phyloP scores from a whole-genome alignment of 1,140 invertebrate species.

The Phymorhynchus buccinoides region DNA sequence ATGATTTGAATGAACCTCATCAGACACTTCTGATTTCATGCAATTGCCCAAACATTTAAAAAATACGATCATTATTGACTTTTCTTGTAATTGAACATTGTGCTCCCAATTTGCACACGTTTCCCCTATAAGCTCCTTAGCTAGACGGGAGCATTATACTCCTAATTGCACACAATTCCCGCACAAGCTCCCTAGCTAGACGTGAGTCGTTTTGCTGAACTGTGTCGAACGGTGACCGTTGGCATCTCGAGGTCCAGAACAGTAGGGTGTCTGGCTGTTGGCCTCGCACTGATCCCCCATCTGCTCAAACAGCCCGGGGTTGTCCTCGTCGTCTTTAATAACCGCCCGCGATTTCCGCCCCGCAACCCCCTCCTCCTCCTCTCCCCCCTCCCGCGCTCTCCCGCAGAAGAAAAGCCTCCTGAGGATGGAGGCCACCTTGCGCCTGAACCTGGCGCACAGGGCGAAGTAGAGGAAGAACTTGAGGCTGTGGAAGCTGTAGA shows the following conservation, averaged over 20 bases:
- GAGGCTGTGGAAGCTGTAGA: constrained; percentile 54
- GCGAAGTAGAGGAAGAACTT: constrained; percentile 58
- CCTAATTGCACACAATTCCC: neutral
- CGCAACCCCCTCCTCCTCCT: neutral
- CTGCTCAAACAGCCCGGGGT: neutral
- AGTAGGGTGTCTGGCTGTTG: neutral
- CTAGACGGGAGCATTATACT: no score
- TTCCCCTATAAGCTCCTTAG: no score
- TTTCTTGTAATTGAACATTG: no score
- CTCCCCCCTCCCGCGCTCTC: neutral
- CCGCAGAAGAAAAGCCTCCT: neutral
- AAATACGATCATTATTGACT: no score
- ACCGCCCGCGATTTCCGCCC: neutral
- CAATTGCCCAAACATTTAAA: no score
- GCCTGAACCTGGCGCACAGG: constrained; percentile 50
- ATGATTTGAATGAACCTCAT: no score
- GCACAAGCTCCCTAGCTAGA: neutral
- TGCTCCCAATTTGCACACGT: no score
- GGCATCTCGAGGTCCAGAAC: neutral
- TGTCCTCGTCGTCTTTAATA: neutral
- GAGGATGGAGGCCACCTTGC: neutral
- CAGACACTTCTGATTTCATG: no score
- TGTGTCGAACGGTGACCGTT: neutral
- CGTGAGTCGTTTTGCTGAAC: neutral
- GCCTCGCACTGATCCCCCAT: neutral